phyloP scores from a whole-genome alignment of 2,888 invertebrate species.

The Cheilosia variabilis region DNA sequence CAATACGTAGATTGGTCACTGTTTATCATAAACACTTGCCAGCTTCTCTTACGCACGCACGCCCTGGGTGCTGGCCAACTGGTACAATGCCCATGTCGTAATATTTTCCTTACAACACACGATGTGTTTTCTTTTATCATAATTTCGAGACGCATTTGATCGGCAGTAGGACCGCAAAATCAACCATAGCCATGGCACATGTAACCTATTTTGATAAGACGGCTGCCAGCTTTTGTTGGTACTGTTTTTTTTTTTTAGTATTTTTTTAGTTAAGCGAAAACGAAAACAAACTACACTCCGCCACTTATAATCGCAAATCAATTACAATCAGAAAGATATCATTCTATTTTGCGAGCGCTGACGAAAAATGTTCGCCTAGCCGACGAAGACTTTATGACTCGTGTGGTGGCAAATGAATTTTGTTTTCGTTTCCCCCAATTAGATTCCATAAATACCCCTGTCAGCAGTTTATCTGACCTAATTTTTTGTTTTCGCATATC shows the following conservation, averaged over 20 bases:
- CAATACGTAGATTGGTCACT: constrained; percentile 64
- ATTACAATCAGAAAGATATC: constrained; percentile 41
- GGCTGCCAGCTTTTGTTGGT: not conserved
- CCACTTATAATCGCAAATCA: constrained; percentile 39
- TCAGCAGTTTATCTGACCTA: constrained; percentile 67
- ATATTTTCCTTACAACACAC: constrained; percentile 32
- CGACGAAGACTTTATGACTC: not conserved
- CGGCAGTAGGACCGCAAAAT: constrained; percentile 29
- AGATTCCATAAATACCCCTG: constrained; percentile 57
- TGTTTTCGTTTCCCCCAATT: constrained; percentile 60
- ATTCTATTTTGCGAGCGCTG: not conserved
- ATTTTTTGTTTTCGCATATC: constrained; percentile 66
- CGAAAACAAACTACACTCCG: constrained; percentile 37
- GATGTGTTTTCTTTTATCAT: constrained; percentile 12
- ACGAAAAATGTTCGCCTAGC: not conserved
- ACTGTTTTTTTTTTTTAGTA: not conserved
- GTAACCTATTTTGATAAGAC: constrained; percentile 64
- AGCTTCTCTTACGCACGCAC: constrained; percentile 53
- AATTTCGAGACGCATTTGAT: constrained; percentile 44
- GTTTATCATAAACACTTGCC: constrained; percentile 55
- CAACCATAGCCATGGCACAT: constrained; percentile 13
- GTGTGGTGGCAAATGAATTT: constrained; percentile 41
- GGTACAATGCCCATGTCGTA: constrained; percentile 22
- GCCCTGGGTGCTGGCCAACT: constrained; percentile 67
- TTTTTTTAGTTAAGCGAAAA: not conserved